Evolutionary conservation across 2,888 invertebrate species (phyloP).

Genomic region (Hydroisotoma schaefferi): DNA sequence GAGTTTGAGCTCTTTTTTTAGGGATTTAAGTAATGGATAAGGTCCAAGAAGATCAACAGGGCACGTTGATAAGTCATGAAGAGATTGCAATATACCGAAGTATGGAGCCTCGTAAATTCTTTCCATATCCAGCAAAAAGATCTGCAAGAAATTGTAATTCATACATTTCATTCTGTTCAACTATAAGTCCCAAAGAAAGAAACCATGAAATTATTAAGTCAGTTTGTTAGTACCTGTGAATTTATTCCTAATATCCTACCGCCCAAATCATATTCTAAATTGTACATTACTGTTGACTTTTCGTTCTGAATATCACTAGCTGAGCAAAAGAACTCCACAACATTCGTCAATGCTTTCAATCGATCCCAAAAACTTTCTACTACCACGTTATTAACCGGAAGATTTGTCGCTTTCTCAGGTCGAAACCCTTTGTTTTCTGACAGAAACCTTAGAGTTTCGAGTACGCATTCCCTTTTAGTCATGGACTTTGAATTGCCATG

Average conservation of each 20-base stretch:
- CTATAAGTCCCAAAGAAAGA: neutral
- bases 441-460: slow-evolving; percentile 41
- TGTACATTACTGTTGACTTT: slow-evolving; percentile 52
- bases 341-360: slow-evolving; percentile 37
- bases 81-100: slow-evolving; percentile 44
- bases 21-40: slow-evolving; percentile 42
- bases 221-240: slow-evolving; percentile 63
- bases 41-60: slow-evolving; percentile 45
- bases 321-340: slow-evolving; percentile 44
- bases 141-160: slow-evolving; percentile 19
- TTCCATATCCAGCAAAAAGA: slow-evolving; percentile 68
- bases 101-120: slow-evolving; percentile 60
- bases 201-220: neutral
- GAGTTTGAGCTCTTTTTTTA: slow-evolving; percentile 44
- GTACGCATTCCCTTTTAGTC: slow-evolving; percentile 39
- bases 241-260: slow-evolving; percentile 87
- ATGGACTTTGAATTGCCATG: slow-evolving; percentile 43
- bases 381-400: slow-evolving; percentile 20
- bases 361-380: slow-evolving; percentile 40
- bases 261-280: slow-evolving; percentile 89
- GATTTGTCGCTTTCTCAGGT: slow-evolving; percentile 16
- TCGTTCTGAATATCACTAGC: slow-evolving; percentile 31
- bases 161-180: slow-evolving; percentile 2
- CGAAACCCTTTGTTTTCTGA: slow-evolving; percentile 41
- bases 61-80: slow-evolving; percentile 46